These are phyloP conservation scores for Eonycteris spelaea DNA, from an alignment of 2,113 vertebrate species.

Conservation along the genomic window DNA sequence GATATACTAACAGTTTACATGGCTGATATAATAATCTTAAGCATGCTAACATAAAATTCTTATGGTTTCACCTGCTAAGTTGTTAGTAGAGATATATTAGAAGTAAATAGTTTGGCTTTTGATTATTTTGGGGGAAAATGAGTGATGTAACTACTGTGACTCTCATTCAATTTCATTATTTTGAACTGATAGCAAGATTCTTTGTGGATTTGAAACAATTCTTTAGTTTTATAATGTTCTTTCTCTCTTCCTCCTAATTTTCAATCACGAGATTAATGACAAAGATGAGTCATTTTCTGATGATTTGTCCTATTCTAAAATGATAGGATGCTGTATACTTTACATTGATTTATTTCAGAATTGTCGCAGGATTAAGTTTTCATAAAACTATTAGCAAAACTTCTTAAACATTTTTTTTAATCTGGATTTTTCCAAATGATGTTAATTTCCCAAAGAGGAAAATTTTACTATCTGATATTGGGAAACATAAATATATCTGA, in stretches of 20 bases:
- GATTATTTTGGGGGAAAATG: slow-evolving; percentile 58
- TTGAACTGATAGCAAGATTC: slow-evolving; percentile 30
- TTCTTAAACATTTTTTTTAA: slow-evolving; percentile 40
- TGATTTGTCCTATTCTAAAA: slow-evolving; percentile 27
- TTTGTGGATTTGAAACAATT: slow-evolving; percentile 39
- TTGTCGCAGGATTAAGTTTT: slow-evolving; percentile 59
- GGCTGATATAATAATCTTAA: background rate
- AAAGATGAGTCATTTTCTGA: background rate
- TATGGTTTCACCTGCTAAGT: background rate
- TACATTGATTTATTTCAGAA: slow-evolving; percentile 64
- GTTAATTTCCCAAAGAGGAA: slow-evolving; percentile 53
- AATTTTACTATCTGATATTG: background rate
- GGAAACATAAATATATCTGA: background rate
- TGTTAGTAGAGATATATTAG: background rate
- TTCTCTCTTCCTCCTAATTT: slow-evolving; percentile 43
- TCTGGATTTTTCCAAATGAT: slow-evolving; percentile 65
- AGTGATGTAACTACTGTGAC: background rate
- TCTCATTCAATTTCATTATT: slow-evolving; percentile 17
- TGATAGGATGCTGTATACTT: slow-evolving; percentile 49
- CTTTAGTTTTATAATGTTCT: slow-evolving; percentile 31
- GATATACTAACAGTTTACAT: background rate
- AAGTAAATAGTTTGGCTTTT: slow-evolving; percentile 50
- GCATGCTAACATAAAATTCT: background rate
- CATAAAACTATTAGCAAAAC: slow-evolving; percentile 65
- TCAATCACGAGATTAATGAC: slow-evolving; percentile 44